Base-by-base conservation (phyloP, 2,113 vertebrate species). In the Drymodes brunneopygia region DNA sequence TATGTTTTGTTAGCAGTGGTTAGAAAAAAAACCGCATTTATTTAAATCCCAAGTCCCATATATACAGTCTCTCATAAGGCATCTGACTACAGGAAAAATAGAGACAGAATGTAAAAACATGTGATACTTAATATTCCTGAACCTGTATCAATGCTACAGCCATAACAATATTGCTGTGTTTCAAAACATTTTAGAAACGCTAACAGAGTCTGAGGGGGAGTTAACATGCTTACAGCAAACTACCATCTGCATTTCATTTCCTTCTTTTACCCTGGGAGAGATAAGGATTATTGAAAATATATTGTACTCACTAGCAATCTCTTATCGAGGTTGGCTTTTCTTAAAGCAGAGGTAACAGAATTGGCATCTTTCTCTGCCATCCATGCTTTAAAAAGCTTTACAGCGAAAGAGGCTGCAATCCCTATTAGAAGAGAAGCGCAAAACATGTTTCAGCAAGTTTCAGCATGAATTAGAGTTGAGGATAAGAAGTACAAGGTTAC, bases 331-430 rank as follows among this genome's bases (percentile, higher is more conserved):
- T 98, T 99, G 93, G 99, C 98, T 98, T 99, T 99, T 98, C 99
- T 98, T 95, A 99, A 97, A 87, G 98, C 98, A 42, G 99, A 99
- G 83, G 99, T 99, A 85, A 99, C 99, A 53, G 99, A 98, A 95
- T 98, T 99, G 91, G 98, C 98, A 87, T 99, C 99, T 97, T 99
- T 99, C 95, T 99, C 99, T 83, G 99, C 97, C 96, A 99, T 99
- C 99, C 99, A 99, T 33, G 99, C 98, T 97, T 99, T 99, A 96
- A 99, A 99, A 98, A 99, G 98, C 94, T 99, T 99, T 78, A 99
- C 99, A 67, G 99, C 98, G 7, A 99, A 99, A 28, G 98, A 98
- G 53, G 98, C 98, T 56, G 99, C 98, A 92, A 99, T 99, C 78
- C 99, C 99, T 99, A 90, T 91, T 88, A 23, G 50, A 78, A 78